Conservation (phyloP, 2,113 vertebrate genomes). For the Phrynosoma platyrhinos region DNA sequence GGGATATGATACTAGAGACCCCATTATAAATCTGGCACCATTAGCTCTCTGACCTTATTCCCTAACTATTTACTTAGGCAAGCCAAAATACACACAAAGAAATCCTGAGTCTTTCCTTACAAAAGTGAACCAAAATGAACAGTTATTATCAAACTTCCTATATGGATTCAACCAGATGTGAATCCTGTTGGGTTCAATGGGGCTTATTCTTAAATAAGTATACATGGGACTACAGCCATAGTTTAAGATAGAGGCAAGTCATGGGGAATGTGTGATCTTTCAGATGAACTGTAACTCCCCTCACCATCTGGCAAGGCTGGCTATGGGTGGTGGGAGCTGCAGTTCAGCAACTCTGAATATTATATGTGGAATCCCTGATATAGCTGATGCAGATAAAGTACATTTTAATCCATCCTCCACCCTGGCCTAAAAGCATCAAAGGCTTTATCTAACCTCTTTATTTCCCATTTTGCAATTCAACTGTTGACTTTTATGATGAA, state of each 20-base stretch:
- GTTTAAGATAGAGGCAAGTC: too few species aligned
- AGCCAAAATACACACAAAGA: neutral
- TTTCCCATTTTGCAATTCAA: neutral
- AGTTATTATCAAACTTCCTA: neutral
- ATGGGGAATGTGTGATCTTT: too few species aligned
- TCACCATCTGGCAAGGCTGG: too few species aligned
- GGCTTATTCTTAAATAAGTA: too few species aligned
- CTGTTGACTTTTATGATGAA: neutral
- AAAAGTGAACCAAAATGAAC: neutral
- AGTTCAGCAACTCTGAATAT: too few species aligned
- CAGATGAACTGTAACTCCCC: too few species aligned
- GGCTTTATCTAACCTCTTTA: neutral
- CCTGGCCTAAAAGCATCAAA: neutral
- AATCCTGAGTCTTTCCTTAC: neutral
- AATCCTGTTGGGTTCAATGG: too few species aligned
- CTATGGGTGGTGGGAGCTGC: too few species aligned
- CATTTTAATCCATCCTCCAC: neutral
- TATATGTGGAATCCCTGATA: too few species aligned
- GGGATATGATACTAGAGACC: neutral
- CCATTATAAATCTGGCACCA: neutral
- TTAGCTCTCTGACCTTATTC: neutral
- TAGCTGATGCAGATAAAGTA: neutral
- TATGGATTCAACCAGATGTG: neutral
- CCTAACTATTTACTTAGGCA: neutral
- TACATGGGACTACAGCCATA: too few species aligned